Evolutionary conservation across 2,888 invertebrate species (phyloP).

Genomic region (Macropis europaea): DNA sequence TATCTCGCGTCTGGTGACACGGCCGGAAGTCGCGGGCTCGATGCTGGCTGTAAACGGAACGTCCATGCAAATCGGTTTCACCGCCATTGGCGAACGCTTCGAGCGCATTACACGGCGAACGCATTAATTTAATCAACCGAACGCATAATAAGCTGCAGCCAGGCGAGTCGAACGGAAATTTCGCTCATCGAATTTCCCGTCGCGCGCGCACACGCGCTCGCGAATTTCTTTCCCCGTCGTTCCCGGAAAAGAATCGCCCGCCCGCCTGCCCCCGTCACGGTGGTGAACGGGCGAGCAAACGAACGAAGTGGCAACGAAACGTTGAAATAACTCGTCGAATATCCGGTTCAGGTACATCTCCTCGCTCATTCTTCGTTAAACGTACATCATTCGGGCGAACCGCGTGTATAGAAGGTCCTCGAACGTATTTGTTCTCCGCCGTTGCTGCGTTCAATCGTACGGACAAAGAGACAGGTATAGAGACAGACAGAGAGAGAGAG

Average conservation of each 20-base stretch:
- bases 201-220: not conserved
- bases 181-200: constrained; percentile 5
- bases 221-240: not conserved
- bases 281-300: constrained; percentile 24
- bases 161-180: constrained; percentile 12
- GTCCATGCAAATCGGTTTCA: constrained; percentile 31
- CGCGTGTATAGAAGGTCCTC: constrained; percentile 32
- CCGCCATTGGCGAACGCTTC: constrained; percentile 34
- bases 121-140: constrained; percentile 36
- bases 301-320: constrained; percentile 47
- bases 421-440: too few species aligned
- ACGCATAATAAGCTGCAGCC: constrained; percentile 13
- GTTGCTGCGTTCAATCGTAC: constrained; percentile 21
- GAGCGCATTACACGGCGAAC: constrained; percentile 6
- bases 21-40: constrained; percentile 14
- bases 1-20: too few species aligned
- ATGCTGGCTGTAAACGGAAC: constrained; percentile 26
- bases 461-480: constrained; percentile 20
- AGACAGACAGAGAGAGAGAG: constrained; percentile 17
- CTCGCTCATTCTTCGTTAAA: constrained; percentile 43
- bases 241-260: not conserved
- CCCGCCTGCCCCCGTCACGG: constrained; percentile 18
- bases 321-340: constrained; percentile 46
- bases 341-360: constrained; percentile 66
- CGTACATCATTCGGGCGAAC: constrained; percentile 35